Evolutionary conservation across 1,140 invertebrate species (phyloP).

Genomic region (Pomacea maculata): DNA sequence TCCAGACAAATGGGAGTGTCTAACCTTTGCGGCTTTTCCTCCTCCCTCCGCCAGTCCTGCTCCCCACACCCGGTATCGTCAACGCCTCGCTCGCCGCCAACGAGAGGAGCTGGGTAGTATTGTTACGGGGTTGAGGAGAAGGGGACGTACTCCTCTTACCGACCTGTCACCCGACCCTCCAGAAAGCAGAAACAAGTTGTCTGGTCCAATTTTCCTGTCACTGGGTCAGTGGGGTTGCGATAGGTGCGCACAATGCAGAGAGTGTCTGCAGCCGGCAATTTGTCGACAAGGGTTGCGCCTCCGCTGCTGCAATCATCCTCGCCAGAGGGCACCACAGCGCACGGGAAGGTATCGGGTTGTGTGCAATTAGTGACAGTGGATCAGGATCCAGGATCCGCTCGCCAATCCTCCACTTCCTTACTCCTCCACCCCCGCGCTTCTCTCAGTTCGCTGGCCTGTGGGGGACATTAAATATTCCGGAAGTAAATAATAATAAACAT

Average conservation of each 20-base stretch:
- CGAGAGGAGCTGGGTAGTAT: too few species aligned
- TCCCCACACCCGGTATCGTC: background rate
- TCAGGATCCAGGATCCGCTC: background rate
- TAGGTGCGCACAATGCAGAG: slow-evolving; percentile 9
- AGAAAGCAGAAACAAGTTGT: background rate
- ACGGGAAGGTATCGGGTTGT: slow-evolving; percentile 13
- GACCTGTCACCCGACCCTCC: background rate
- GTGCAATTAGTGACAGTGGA: slow-evolving; percentile 13
- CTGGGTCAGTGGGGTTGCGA: background rate
- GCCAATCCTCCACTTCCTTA: too few species aligned
- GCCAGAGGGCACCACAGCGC: slow-evolving; percentile 14
- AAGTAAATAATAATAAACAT: too few species aligned
- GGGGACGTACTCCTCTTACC: background rate
- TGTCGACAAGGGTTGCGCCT: background rate
- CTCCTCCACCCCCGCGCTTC: too few species aligned
- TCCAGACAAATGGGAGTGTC: too few species aligned
- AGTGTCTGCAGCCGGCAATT: slow-evolving; percentile 11
- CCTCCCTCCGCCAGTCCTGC: background rate
- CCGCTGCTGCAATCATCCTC: slow-evolving; percentile 16
- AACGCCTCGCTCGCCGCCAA: background rate
- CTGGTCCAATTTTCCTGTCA: slow-evolving; percentile 9
- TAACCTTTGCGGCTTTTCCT: background rate
- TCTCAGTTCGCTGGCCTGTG: too few species aligned
- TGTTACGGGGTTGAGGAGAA: too few species aligned
- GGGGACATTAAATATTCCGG: too few species aligned